A percentile compares a stretch with the other conserved stretches of the same genome.
phyloP scores from a whole-genome alignment of 1,140 invertebrate genomes.

The Drosophila obscura region DNA sequence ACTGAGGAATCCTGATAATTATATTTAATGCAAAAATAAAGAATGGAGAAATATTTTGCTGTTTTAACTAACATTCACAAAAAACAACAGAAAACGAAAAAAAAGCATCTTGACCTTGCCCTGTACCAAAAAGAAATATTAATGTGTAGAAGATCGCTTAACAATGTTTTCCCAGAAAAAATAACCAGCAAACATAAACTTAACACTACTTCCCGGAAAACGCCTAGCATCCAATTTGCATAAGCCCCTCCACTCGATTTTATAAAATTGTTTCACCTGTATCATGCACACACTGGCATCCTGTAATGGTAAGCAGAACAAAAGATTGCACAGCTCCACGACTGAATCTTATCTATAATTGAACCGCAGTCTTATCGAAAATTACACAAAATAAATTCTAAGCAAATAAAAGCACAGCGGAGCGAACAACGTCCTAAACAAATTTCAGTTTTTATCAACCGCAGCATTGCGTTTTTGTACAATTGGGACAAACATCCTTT shows the following conservation, averaged over 20 bases:
- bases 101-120: too few relatives aligned
- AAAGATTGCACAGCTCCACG: conserved; percentile 40
- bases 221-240: conserved; percentile 51
- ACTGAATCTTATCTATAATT: conserved; percentile 65
- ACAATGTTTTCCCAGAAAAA: conserved; percentile 70
- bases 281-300: conserved; percentile 56
- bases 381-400: conserved; percentile 51
- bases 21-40: too few relatives aligned
- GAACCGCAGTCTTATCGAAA: conserved; percentile 68
- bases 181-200: conserved; percentile 70
- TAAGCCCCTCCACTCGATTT: conserved; percentile 46
- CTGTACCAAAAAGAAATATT: too few relatives aligned
- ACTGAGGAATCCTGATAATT: too few relatives aligned
- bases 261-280: conserved; percentile 70
- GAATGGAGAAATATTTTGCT: too few relatives aligned
- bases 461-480: conserved; percentile 54
- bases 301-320: conserved; percentile 47
- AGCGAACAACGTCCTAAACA: conserved; percentile 62
- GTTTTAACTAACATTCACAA: background rate
- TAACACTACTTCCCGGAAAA: conserved; percentile 76
- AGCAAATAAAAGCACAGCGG: conserved; percentile 3
- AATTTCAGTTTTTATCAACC: conserved; percentile 71
- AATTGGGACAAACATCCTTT: conserved; percentile 79
- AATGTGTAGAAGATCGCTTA: background rate
- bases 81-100: too few relatives aligned